Conservation (phyloP, 1,140 invertebrate species). For the Drosophila trapezifrons region DNA sequence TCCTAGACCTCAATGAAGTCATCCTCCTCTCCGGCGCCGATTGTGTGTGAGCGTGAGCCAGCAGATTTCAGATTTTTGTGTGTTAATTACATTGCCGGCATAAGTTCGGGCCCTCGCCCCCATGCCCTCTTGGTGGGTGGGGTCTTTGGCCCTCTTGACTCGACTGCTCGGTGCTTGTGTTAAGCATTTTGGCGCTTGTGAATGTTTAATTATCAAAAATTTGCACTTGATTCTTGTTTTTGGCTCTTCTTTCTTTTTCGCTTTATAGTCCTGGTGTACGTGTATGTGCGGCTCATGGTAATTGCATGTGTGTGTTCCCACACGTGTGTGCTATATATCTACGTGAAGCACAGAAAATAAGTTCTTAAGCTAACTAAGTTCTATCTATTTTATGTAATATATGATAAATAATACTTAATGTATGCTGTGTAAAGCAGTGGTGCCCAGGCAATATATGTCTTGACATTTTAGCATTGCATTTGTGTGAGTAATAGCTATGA, state of each 20-base stretch:
- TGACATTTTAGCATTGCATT: no score
- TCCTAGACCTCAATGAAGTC: constrained; percentile 76
- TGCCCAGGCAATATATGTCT: no score
- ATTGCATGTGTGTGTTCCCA: constrained; percentile 49
- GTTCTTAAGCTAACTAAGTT: no score
- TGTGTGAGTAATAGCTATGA: no score
- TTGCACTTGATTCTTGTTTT: constrained; percentile 65
- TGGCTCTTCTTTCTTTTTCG: constrained; percentile 16
- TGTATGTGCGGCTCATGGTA: constrained; percentile 60
- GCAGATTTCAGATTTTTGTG: constrained; percentile 79
- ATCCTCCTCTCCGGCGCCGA: constrained; percentile 43
- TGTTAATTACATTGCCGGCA: constrained; percentile 79
- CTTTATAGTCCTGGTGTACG: constrained; percentile 33
- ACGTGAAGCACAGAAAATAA: no score
- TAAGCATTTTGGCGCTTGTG: constrained; percentile 77
- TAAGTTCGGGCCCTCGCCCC: constrained; percentile 48
- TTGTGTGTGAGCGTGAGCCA: constrained; percentile 50
- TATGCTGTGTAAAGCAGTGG: no score
- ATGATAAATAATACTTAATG: no score
- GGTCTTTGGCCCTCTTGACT: constrained; percentile 22
- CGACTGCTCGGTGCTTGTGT: constrained; percentile 56
- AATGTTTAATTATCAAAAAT: constrained; percentile 81
- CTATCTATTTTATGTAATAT: no score
- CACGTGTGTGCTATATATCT: constrained; percentile 47
- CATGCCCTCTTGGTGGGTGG: constrained; percentile 3